Percentiles rank a stretch among this genome's conserved stretches.
These are phyloP conservation scores for Sisor rabdophorus DNA, from an alignment of 2,113 vertebrate species.

Conservation along the genomic window DNA sequence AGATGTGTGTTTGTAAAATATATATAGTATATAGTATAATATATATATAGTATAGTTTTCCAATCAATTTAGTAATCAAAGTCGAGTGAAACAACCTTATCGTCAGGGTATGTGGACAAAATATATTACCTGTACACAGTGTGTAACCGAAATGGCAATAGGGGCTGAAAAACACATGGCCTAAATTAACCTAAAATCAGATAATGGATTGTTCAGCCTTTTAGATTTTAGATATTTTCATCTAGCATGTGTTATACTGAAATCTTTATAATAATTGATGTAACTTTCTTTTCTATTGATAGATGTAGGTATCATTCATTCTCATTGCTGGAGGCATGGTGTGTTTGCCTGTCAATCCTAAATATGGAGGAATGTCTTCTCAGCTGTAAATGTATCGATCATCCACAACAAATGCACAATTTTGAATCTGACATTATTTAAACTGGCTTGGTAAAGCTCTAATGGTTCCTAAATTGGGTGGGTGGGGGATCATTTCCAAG, in stretches of 20 bases:
- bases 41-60: background rate
- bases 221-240: background rate
- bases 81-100: constrained; percentile 48
- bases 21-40: too few relatives aligned
- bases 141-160: background rate
- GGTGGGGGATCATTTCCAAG: too few relatives aligned
- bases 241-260: background rate
- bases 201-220: background rate
- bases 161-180: constrained; percentile 7
- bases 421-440: background rate
- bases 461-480: too few relatives aligned
- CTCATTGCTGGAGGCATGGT: background rate
- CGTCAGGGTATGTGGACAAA: constrained; percentile 45
- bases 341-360: background rate
- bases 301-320: background rate
- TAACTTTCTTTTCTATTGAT: background rate
- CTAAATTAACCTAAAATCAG: constrained; percentile 8
- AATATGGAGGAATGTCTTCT: background rate
- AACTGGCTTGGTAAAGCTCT: background rate
- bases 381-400: background rate
- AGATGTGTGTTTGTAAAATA: constrained; percentile 1
- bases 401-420: background rate
- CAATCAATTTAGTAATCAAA: too few relatives aligned
- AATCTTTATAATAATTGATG: background rate
- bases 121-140: constrained; percentile 21